Evolutionary conservation across 2,113 vertebrate genomes (phyloP).

Genomic region (Emydura subglobosa): DNA sequence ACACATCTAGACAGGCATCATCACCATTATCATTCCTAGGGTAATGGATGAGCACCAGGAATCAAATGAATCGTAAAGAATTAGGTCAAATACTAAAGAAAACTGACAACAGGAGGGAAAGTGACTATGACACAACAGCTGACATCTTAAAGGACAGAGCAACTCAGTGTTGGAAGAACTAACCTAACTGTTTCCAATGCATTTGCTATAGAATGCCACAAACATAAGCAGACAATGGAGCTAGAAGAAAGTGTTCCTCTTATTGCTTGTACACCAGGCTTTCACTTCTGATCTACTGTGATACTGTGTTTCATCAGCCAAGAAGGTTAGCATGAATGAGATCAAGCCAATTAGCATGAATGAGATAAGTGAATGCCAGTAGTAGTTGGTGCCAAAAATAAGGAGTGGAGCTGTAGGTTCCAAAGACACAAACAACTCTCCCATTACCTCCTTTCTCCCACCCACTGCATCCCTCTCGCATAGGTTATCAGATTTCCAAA

Average conservation of each 20-base stretch:
- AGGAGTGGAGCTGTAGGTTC: not conserved
- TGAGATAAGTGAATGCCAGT: not conserved
- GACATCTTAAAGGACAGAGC: not conserved
- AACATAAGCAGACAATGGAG: not conserved
- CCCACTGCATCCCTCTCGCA: not conserved
- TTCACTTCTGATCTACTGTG: not conserved
- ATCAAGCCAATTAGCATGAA: not conserved
- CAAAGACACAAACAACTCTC: not conserved
- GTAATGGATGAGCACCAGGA: not conserved
- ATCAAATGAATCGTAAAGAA: not conserved
- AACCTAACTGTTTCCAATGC: not conserved
- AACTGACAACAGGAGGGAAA: not conserved
- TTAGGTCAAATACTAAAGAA: slow-evolving; percentile 3
- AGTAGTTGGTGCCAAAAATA: not conserved
- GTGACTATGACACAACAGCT: not conserved
- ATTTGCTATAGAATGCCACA: not conserved
- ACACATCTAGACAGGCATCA: not conserved
- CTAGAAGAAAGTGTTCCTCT: not conserved
- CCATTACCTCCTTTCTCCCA: not conserved
- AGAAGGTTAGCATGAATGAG: not conserved
- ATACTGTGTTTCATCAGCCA: not conserved
- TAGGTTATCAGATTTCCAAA: not conserved
- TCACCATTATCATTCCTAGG: not conserved
- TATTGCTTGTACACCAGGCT: not conserved
- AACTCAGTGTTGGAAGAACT: not conserved